Percentiles rank a stretch among this genome's conserved stretches.
phyloP scores from a whole-genome alignment of 2,888 invertebrate species.

The Autographa gamma region DNA sequence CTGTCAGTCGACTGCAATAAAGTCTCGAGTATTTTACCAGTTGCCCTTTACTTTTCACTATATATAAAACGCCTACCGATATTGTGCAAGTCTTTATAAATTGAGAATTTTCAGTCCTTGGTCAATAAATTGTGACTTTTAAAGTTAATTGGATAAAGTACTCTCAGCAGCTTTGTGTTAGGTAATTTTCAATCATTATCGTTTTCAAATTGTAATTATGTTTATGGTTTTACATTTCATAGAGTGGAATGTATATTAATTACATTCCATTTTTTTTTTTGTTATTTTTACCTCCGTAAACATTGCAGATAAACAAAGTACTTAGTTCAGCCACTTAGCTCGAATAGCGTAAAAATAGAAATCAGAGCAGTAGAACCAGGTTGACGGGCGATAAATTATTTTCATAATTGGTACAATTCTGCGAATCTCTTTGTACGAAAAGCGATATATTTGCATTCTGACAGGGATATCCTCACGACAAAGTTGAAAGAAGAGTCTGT shows the following conservation, averaged over 20 bases:
- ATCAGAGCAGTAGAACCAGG: conserved; percentile 33
- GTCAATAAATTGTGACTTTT: background rate
- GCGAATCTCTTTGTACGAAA: conserved; percentile 26
- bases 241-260: background rate
- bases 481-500: conserved; percentile 3
- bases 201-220: no score
- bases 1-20: conserved; percentile 43
- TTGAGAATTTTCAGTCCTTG: conserved; percentile 18
- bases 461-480: conserved; percentile 30
- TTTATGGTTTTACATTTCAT: no score
- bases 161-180: no score
- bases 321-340: conserved; percentile 16
- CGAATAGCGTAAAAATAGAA: conserved; percentile 42
- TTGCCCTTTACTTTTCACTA: conserved; percentile 41
- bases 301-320: background rate
- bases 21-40: conserved; percentile 25
- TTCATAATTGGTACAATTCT: conserved; percentile 35
- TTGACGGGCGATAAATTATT: conserved; percentile 41
- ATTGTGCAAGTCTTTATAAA: conserved; percentile 41
- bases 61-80: conserved; percentile 39
- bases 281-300: background rate
- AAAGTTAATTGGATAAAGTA: background rate
- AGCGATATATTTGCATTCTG: conserved; percentile 36
- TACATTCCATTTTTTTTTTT: no score
- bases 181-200: no score